Evolutionary conservation across 2,797 vertebrate species (phyloP).

Genomic region (Sphaeramia orbicularis): DNA sequence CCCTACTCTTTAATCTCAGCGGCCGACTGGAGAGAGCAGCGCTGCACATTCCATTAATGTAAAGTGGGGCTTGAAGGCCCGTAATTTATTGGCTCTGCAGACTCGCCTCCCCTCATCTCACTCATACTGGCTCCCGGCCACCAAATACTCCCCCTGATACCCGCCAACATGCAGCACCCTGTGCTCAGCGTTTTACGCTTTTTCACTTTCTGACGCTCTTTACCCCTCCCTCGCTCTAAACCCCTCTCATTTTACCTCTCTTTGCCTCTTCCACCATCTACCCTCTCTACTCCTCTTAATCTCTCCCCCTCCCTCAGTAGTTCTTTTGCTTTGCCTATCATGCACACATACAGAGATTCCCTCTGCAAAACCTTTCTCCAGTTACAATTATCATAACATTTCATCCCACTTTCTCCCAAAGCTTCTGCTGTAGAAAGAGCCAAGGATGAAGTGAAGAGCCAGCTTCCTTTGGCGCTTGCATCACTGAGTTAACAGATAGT

Average conservation of each 20-base stretch:
- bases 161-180: slow-evolving; percentile 65
- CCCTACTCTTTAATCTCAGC: slow-evolving; percentile 83
- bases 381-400: slow-evolving; percentile 32
- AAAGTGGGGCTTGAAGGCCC: slow-evolving; percentile 84
- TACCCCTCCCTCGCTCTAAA: slow-evolving; percentile 21
- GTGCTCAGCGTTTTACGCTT: slow-evolving; percentile 65
- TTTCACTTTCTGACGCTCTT: slow-evolving; percentile 55
- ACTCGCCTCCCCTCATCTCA: slow-evolving; percentile 82
- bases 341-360: slow-evolving; percentile 28
- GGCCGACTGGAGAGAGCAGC: slow-evolving; percentile 72
- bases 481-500: slow-evolving; percentile 70
- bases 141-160: slow-evolving; percentile 82
- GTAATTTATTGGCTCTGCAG: slow-evolving; percentile 87
- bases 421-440: slow-evolving; percentile 33
- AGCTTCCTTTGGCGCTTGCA: slow-evolving; percentile 38
- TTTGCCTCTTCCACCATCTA: slow-evolving; percentile 16
- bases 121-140: slow-evolving; percentile 80
- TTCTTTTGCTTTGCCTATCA: slow-evolving; percentile 12
- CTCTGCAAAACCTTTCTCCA: slow-evolving; percentile 23
- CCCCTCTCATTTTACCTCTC: slow-evolving; percentile 28
- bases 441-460: slow-evolving; percentile 16
- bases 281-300: slow-evolving; percentile 15
- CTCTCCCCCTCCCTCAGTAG: slow-evolving; percentile 17
- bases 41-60: slow-evolving; percentile 86
- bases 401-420: slow-evolving; percentile 31